These are phyloP conservation scores for Cheracebus regulus DNA, from an alignment of 2,797 vertebrate genomes.

Conservation along the genomic window DNA sequence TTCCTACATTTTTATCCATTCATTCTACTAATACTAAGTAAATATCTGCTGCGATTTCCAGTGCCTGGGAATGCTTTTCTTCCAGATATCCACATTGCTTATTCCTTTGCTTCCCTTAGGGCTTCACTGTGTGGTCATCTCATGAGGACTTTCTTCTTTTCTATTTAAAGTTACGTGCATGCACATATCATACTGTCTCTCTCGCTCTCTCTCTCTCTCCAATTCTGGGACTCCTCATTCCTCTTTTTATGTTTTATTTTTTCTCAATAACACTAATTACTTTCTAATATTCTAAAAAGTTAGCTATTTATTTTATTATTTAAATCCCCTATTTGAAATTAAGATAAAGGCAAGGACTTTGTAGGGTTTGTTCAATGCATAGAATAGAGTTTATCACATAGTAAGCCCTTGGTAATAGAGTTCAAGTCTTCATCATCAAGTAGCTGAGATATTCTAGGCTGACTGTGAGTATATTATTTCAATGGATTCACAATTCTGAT, in stretches of 20 bases:
- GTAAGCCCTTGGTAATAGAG: background rate
- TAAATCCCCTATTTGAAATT: background rate
- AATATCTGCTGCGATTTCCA: background rate
- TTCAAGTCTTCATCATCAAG: background rate
- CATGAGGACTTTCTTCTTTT: background rate
- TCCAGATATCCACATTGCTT: background rate
- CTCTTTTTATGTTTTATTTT: background rate
- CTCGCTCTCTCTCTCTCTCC: accelerated
- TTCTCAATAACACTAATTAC: background rate
- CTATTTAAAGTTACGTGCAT: background rate
- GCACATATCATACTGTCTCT: background rate
- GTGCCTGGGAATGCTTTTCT: background rate
- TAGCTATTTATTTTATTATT: background rate
- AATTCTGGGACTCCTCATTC: background rate
- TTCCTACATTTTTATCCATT: background rate
- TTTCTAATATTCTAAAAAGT: background rate
- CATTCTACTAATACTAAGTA: background rate
- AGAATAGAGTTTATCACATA: background rate
- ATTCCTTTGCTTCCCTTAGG: background rate
- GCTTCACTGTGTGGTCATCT: background rate
- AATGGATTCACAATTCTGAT: background rate
- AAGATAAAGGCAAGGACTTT: background rate
- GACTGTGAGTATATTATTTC: background rate
- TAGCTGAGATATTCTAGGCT: background rate
- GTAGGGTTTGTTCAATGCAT: background rate